Percentiles rank a stretch among this genome's conserved stretches.
These are phyloP conservation scores for Marisa cornuarietis DNA, from an alignment of 1,140 invertebrate genomes.

Conservation along the genomic window DNA sequence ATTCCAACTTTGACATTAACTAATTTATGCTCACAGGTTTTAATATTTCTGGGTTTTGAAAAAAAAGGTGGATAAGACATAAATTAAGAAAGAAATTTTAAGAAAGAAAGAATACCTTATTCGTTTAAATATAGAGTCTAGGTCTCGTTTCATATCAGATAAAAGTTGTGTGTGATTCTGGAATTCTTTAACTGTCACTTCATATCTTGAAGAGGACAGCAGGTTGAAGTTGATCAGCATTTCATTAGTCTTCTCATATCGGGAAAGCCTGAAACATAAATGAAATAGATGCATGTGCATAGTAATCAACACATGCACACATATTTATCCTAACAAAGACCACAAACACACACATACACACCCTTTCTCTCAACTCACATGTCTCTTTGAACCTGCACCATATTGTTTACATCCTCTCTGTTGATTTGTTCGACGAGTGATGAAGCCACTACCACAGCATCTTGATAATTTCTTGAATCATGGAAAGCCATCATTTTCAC, in stretches of 20 bases:
- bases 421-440: constrained; percentile 49
- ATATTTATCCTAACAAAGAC: neutral
- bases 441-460: constrained; percentile 41
- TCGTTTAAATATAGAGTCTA: constrained; percentile 72
- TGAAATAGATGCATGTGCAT: neutral
- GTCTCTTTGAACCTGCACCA: constrained; percentile 50
- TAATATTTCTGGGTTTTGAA: neutral
- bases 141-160: constrained; percentile 73
- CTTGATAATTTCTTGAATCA: constrained; percentile 4
- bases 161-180: constrained; percentile 87
- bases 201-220: constrained; percentile 81
- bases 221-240: constrained; percentile 96
- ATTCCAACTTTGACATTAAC: too few relatives aligned
- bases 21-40: too few relatives aligned
- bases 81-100: neutral
- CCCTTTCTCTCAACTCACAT: constrained; percentile 44
- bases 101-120: constrained; percentile 60
- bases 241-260: constrained; percentile 97
- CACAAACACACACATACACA: neutral
- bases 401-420: constrained; percentile 42
- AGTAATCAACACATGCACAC: neutral
- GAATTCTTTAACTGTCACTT: constrained; percentile 84
- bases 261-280: constrained; percentile 79
- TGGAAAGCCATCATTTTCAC: neutral
- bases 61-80: neutral